Base-by-base conservation (phyloP, 2,797 vertebrate species). In the Eulemur coronatus region DNA sequence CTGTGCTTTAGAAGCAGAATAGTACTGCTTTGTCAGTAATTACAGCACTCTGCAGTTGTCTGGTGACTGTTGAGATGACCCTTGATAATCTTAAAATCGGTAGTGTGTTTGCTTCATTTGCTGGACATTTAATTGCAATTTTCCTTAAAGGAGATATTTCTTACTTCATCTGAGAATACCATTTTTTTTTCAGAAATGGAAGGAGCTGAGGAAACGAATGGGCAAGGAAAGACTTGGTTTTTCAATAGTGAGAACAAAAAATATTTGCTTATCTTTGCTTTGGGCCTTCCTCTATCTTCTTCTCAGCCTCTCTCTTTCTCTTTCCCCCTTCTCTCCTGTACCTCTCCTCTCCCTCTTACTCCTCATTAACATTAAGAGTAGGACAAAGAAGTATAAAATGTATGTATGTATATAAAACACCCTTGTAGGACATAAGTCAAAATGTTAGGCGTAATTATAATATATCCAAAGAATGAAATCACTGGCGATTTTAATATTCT, bases 61-160 rank as follows among this genome's bases (percentile, higher is more conserved):
- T 76, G 67, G 18, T 95, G 59, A 61, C 24, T 65, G 41, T 17
- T 48, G 85, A 85, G 86, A 87, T 82, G 81, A 73, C 69, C 63
- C 65, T 93, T 91, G 82, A 73, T 82, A 93, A 91, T 90, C 89
- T 79, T 93, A 85, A 70, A 55, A 38, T 67, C 55, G 76, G 6
- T 7, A 92, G 76, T 92, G 17, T 96, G 0, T 97, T 97, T 95
- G 70, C 35, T 80, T 82, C 46, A 78, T 96, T 97, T 95, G 30
- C 89, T 95, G 93, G 57, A 85, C 13, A 30, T 85, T 91, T 86
- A 91, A 84, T 94, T 38, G 24, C 10, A 92, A 38, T 93, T 97
- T 96, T 93, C 81, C 79, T 78, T 97, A 41, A 89, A 94, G 43
- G 41, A 91, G 26, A 0, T 63, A 13, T 93, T 91, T 93, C 26